Evolutionary conservation across 64 coral and sea anemone species (phyloP).

Genomic region (Anthopleura sola): DNA sequence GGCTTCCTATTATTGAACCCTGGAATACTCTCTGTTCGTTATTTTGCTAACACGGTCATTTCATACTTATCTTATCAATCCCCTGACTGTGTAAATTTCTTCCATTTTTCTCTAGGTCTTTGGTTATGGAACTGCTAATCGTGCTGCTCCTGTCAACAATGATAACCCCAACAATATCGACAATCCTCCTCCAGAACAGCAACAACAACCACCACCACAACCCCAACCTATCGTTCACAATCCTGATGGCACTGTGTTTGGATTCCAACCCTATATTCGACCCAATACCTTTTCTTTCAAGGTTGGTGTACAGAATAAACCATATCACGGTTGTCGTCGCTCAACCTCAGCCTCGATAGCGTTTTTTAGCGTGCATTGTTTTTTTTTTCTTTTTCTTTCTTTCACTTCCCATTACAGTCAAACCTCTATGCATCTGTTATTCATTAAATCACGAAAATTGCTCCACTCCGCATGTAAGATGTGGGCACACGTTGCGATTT

Average conservation of each 20-base stretch:
- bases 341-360: no score
- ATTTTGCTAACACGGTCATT: no score
- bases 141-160: constrained; percentile 26
- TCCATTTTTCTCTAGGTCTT: constrained; percentile 54
- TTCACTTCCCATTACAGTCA: neutral
- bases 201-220: constrained; percentile 43
- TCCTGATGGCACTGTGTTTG: constrained; percentile 52
- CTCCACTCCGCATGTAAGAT: no score
- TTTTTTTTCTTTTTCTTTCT: neutral
- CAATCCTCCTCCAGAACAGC: neutral
- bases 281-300: constrained; percentile 66
- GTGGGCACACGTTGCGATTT: no score
- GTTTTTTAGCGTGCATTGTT: no score
- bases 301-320: no score
- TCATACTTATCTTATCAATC: no score
- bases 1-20: no score
- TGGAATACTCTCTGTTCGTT: no score
- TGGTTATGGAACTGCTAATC: neutral
- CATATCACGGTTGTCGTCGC: no score
- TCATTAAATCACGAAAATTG: no score
- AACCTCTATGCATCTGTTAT: no score
- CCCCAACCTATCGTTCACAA: constrained; percentile 24
- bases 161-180: constrained; percentile 12
- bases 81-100: neutral
- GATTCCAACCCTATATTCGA: constrained; percentile 89